Evolutionary conservation across 2,797 vertebrate genomes (phyloP), one percentile per base, ranked within the genome.

Genomic region (Sebastes matsubarae): DNA sequence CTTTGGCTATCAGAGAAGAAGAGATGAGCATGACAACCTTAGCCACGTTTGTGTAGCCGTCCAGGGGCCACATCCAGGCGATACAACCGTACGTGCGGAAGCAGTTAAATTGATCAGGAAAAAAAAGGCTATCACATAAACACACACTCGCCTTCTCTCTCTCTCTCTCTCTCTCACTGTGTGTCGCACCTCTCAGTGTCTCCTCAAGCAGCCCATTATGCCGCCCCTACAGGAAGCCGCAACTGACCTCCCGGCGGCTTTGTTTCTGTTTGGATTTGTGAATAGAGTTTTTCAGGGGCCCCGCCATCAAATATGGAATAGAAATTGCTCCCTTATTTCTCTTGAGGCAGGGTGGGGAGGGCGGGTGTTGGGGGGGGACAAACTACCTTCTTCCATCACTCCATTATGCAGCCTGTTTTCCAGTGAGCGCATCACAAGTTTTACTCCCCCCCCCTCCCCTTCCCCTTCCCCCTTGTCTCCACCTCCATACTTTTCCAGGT

Each of bases 211-310:
- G 95, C 95, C 97, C 95, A 98, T 98, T 98, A 98, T 96, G 96
- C 97, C 96, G 97, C 96, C 95, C 97, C 95, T 94, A 87, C 93
- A 97, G 96, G 96, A 98, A 96, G 96, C 95, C 90, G 93, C 87
- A 87, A 90, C 94, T 97, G 97, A 98, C 97, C 97, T 98, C 97
- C 97, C 94, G 95, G 95, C 97, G 97, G 97, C 96, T 98, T 98
- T 98, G 97, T 99, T 98, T 99, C 97, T 99, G 97, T 99, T 99
- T 99, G 98, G 97, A 98, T 98, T 99, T 98, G 97, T 96, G 97
- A 98, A 99, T 98, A 96, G 98, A 97, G 97, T 98, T 98, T 98
- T 97, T 97, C 90, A 72, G 96, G 96, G 96, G 96, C 85, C 89
- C 87, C 94, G 95, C 97, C 97, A 97, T 98, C 97, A 99, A 97